Percentiles rank a stretch among this genome's conserved stretches.
phyloP scores from a whole-genome alignment of 1,140 invertebrate species.

The Hirudo medicinalis region DNA sequence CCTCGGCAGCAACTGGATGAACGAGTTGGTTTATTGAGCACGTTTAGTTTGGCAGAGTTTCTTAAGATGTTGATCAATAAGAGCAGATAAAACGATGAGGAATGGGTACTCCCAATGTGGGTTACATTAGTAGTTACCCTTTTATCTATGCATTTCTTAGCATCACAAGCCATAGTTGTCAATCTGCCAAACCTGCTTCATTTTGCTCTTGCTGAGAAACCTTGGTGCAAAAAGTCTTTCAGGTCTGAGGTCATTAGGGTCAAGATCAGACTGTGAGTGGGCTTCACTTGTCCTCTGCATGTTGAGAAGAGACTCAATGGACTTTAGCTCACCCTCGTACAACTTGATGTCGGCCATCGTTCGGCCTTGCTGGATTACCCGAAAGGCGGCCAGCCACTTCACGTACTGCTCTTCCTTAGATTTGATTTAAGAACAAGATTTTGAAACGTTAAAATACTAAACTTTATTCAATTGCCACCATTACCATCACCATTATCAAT shows the following conservation, averaged over 20 bases:
- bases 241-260: not conserved
- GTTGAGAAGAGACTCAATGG: slow-evolving; percentile 70
- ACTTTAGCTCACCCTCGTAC: slow-evolving; percentile 78
- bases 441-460: not conserved
- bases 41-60: not conserved
- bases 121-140: not conserved
- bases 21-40: not conserved
- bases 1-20: not conserved
- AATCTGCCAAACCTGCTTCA: not conserved
- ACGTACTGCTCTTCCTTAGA: slow-evolving; percentile 89
- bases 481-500: not conserved
- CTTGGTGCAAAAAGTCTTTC: not conserved
- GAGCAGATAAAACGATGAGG: not conserved
- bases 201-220: slow-evolving; percentile 1
- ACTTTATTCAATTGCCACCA: not conserved
- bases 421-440: not conserved
- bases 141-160: too few relatives aligned
- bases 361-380: slow-evolving; percentile 82
- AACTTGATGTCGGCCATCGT: slow-evolving; percentile 76
- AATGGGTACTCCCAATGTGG: not conserved
- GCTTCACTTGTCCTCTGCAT: slow-evolving; percentile 52
- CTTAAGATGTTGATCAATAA: not conserved
- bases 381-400: slow-evolving; percentile 93
- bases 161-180: too few relatives aligned
- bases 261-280: not conserved